Conservation (phyloP, 2,888 invertebrate genomes). For the Mesochorus sp. region DNA sequence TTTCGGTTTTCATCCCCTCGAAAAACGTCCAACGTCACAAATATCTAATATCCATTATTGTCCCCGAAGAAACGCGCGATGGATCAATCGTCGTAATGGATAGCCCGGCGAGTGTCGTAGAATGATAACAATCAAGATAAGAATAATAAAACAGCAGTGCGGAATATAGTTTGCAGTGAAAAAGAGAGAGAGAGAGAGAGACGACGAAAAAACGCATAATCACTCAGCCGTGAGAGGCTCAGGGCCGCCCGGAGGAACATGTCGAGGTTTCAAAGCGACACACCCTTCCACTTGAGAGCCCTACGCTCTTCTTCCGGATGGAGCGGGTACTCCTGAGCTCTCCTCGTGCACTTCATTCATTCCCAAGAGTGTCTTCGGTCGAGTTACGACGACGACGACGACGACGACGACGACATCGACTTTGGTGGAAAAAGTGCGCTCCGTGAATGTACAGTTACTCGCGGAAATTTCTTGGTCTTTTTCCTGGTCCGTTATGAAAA, state of each 20-base stretch:
- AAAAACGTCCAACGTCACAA: neutral
- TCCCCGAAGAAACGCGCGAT: neutral
- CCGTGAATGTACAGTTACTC: neutral
- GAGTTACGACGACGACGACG: conserved; percentile 38
- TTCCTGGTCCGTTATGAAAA: neutral
- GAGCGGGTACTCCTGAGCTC: conserved; percentile 27
- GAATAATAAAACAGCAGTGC: neutral
- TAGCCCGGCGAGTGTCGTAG: neutral
- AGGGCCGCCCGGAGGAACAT: conserved; percentile 53
- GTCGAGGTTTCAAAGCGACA: conserved; percentile 51
- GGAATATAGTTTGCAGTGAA: neutral
- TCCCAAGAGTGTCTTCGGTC: conserved; percentile 56
- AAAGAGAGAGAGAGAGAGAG: conserved; percentile 7
- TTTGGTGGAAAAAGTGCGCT: conserved; percentile 49
- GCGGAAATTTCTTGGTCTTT: neutral
- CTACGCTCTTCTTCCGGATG: conserved; percentile 53
- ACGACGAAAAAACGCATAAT: conserved; percentile 47
- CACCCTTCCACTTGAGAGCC: conserved; percentile 63
- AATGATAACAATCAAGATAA: neutral
- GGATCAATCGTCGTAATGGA: conserved; percentile 20
- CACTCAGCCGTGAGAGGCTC: conserved; percentile 54
- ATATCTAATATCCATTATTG: conserved; percentile 1
- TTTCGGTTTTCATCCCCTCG: neutral
- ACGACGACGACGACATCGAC: no score
- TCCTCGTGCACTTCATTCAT: conserved; percentile 51